Base-by-base conservation (phyloP, 2,888 invertebrate species). In the Drosophila melanosoma region DNA sequence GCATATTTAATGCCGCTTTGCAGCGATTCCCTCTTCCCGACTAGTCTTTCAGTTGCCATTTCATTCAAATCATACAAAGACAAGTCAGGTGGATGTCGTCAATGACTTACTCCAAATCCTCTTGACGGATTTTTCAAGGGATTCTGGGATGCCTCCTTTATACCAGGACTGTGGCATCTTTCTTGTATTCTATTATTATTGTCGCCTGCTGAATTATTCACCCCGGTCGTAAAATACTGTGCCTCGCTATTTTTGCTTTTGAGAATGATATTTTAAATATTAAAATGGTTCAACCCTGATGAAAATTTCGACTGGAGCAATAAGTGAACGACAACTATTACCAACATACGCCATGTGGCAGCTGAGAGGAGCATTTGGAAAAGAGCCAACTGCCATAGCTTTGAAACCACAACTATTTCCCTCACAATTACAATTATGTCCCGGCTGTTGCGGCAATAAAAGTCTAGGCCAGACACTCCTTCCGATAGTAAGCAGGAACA, bases 251-350 rank as follows among this genome's bases (percentile, higher is more conserved):
- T 71, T 67, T 68, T 33, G 63, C 71, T 58, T 45, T 64, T 71
- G 52, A 77, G 68, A 82, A 83, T 77, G 74, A 78, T 77, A 74
- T 74, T 81, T 82, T 83, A 83, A 82, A 87, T 82, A 82, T 82
- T 78, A 77, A 83, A 83, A 81, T 72, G 68, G 82, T 78, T 76
- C 66, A 58, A 59, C 51, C 36, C 51, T 68, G 75, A 69, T 78
- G 70, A 49, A 51, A 38, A 35, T 35, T 36, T 48, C 3, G 48
- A 33, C 48, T n/a, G 10, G 6, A 48, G 53, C 59, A 32, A 51
- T 58, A 65, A 45, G 32, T 26, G 23, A 67, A 48, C 70, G 65
- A 61, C 54, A 67, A 65, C 70, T 64, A 45, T 54, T 52, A 58
- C 29, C 48, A 54, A 26, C 10, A 53, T 15, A 17, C 45, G 36